Evolutionary conservation across 2,888 invertebrate genomes (phyloP).

Genomic region (Melieria crassipennis): DNA sequence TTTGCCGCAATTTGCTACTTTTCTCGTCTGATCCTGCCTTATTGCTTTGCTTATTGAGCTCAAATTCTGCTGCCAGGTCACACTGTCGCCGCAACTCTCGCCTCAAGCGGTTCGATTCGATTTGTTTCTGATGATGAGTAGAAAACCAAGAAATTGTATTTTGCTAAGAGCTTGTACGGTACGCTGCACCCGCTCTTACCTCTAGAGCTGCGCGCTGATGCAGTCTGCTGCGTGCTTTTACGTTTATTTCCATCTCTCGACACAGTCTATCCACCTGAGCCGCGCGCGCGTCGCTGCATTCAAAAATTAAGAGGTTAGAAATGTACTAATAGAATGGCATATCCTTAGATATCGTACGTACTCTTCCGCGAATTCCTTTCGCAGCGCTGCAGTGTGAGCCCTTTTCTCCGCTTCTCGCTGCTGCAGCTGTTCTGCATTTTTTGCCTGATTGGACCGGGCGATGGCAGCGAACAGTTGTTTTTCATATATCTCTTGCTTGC

Average conservation of each 20-base stretch:
- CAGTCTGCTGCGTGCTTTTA: constrained; percentile 27
- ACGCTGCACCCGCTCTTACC: constrained; percentile 26
- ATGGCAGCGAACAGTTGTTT: constrained; percentile 36
- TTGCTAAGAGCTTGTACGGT: not conserved
- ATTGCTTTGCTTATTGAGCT: constrained; percentile 22
- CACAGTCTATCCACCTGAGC: not conserved
- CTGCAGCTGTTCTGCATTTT: constrained; percentile 26
- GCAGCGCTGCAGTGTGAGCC: not conserved
- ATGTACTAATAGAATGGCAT: not conserved
- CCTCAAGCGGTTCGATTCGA: not conserved
- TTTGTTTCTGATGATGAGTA: constrained; percentile 9
- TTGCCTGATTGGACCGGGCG: constrained; percentile 32
- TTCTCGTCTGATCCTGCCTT: constrained; percentile 21
- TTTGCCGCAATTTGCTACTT: constrained; percentile 24
- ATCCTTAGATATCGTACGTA: constrained; percentile 18
- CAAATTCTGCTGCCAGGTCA: not conserved
- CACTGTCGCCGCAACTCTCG: constrained; percentile 10
- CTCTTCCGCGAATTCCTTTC: constrained; percentile 34
- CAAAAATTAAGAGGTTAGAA: not conserved
- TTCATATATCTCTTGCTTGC: constrained; percentile 38
- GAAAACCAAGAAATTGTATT: constrained; percentile 2
- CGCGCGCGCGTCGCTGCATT: constrained; percentile 5
- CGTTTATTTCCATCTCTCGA: no score
- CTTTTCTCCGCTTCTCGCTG: constrained; percentile 8
- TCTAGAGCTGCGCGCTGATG: constrained; percentile 30